Evolutionary conservation across 2,113 vertebrate species (phyloP).

Genomic region (Apodemus speciosus): DNA sequence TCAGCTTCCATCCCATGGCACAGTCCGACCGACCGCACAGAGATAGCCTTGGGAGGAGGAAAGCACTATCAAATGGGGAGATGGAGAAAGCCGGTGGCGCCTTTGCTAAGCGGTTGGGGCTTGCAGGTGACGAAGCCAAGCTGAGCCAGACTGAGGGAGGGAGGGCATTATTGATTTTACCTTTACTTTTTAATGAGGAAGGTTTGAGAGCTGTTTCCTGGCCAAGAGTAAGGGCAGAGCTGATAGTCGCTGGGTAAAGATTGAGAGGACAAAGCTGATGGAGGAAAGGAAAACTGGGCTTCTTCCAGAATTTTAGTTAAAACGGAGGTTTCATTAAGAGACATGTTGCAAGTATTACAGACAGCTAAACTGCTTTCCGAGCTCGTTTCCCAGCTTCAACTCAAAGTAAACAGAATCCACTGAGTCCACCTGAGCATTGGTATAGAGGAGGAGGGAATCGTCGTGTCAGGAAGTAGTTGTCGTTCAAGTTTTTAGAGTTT

Average conservation of each 20-base stretch:
- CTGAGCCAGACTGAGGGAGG: not conserved
- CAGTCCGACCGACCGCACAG: not conserved
- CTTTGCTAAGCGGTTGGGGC: not conserved
- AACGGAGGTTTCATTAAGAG: not conserved
- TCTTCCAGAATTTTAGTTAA: constrained; percentile 17
- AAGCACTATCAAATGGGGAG: constrained; percentile 4
- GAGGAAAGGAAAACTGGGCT: not conserved
- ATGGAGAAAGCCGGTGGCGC: not conserved
- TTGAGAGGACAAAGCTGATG: not conserved
- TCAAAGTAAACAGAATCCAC: not conserved
- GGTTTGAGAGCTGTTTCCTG: not conserved
- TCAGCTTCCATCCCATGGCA: not conserved
- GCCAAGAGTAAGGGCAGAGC: not conserved
- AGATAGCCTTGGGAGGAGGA: constrained; percentile 24
- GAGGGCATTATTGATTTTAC: constrained; percentile 34
- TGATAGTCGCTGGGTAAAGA: constrained; percentile 15
- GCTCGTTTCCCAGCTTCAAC: not conserved
- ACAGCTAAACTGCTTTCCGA: not conserved
- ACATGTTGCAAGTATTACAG: not conserved
- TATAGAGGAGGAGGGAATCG: not conserved
- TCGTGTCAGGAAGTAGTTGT: not conserved
- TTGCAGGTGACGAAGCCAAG: not conserved
- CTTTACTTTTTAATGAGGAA: constrained; percentile 64
- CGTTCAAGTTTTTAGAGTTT: not conserved
- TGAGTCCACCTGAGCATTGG: not conserved